These are phyloP conservation scores for Steatocranus sp. DNA, from an alignment of 2,797 vertebrate genomes.

Conservation along the genomic window DNA sequence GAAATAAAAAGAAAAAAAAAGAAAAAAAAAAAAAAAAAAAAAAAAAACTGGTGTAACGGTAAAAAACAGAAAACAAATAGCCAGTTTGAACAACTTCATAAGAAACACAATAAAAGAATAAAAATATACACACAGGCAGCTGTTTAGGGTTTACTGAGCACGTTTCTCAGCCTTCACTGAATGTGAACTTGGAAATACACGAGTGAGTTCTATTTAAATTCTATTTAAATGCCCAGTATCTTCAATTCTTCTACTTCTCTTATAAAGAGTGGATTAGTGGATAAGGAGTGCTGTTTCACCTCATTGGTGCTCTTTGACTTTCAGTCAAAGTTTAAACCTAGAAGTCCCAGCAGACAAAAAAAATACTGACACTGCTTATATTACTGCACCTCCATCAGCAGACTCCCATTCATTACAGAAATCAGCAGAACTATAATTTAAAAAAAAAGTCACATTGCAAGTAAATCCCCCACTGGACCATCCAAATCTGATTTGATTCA, in stretches of 20 bases:
- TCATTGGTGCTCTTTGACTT: neutral
- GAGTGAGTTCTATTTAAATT: neutral
- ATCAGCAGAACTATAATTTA: neutral
- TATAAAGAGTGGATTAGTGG: neutral
- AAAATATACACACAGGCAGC: neutral
- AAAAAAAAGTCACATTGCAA: neutral
- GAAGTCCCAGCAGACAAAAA: neutral
- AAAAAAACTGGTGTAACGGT: neutral
- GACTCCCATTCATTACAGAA: neutral
- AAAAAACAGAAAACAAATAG: neutral
- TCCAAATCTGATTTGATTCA: neutral
- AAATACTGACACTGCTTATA: fast-evolving
- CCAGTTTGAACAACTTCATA: neutral
- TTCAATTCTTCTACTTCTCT: neutral
- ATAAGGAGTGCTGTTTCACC: neutral
- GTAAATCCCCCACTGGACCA: neutral
- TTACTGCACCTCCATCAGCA: neutral
- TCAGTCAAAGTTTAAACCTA: neutral
- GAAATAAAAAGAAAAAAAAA: too few species aligned
- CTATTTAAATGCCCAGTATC: neutral
- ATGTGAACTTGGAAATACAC: neutral
- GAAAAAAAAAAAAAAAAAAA: too few species aligned
- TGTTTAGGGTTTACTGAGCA: neutral
- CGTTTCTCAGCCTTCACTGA: neutral
- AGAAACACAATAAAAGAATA: neutral